These are phyloP conservation scores for Bombus ignitus DNA, from an alignment of 1,140 invertebrate genomes.

Conservation along the genomic window DNA sequence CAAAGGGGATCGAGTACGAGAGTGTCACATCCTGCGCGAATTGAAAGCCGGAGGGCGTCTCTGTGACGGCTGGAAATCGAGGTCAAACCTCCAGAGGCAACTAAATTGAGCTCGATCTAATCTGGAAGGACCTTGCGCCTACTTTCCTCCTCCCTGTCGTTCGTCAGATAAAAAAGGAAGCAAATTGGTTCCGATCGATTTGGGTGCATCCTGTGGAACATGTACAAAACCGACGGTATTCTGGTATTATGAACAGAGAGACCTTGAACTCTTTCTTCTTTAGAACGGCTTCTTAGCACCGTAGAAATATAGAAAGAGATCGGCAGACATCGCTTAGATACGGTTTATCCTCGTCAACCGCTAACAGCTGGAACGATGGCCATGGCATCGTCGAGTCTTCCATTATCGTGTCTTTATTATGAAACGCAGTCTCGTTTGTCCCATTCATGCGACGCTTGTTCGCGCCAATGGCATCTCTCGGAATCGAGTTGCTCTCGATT, in stretches of 20 bases:
- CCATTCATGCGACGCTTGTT: too few species aligned
- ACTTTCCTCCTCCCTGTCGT: conserved; percentile 7
- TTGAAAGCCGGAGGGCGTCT: conserved; percentile 55
- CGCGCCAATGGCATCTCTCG: conserved; percentile 2
- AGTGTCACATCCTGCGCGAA: conserved; percentile 72
- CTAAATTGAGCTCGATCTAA: conserved; percentile 71
- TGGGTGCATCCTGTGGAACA: neutral
- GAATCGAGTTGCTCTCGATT: conserved; percentile 18
- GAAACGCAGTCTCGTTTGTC: neutral
- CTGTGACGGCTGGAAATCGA: conserved; percentile 52
- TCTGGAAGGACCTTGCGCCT: conserved; percentile 61
- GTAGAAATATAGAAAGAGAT: neutral
- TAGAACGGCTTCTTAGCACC: neutral
- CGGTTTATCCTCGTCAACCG: too few species aligned
- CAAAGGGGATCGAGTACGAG: conserved; percentile 22
- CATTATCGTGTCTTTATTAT: neutral
- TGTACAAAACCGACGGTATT: too few species aligned
- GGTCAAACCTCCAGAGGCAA: conserved; percentile 59
- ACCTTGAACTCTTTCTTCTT: neutral
- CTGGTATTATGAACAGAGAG: too few species aligned
- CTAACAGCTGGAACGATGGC: too few species aligned
- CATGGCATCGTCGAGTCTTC: too few species aligned
- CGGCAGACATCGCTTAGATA: too few species aligned
- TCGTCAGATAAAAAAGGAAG: neutral
- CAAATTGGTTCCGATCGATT: neutral